A percentile compares a stretch with the other conserved stretches of the same genome.
Conservation (phyloP, 2,113 vertebrate species). For the Bubalus kerabau region DNA sequence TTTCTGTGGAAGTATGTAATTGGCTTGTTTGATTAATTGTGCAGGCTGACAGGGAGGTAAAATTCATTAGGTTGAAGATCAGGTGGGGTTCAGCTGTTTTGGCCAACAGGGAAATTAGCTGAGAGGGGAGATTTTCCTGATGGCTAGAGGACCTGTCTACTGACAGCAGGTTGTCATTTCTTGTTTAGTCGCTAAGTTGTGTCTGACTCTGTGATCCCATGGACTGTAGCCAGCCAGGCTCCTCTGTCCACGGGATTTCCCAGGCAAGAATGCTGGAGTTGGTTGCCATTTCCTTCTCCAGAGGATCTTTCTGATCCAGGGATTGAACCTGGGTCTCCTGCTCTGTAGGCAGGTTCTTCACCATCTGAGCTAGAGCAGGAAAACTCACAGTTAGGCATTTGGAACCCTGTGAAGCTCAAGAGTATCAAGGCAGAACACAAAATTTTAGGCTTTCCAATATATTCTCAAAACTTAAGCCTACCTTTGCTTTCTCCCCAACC, state of each 20-base stretch:
- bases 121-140: background rate
- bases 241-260: fast-evolving
- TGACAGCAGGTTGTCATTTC: background rate
- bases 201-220: background rate
- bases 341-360: background rate
- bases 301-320: background rate
- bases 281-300: background rate
- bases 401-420: background rate
- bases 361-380: background rate
- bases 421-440: background rate
- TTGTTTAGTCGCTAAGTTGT: background rate
- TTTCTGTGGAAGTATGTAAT: background rate
- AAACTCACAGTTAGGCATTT: background rate
- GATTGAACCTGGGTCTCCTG: background rate
- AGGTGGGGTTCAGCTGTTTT: background rate
- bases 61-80: background rate
- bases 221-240: background rate
- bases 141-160: no score
- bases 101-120: background rate
- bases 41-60: background rate
- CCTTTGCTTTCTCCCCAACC: background rate
- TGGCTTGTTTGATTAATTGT: background rate
- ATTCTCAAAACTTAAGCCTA: background rate
- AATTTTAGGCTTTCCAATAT: background rate
- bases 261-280: background rate